These are phyloP conservation scores for Agapostemon virescens DNA, from an alignment of 2,888 invertebrate genomes.

Conservation along the genomic window DNA sequence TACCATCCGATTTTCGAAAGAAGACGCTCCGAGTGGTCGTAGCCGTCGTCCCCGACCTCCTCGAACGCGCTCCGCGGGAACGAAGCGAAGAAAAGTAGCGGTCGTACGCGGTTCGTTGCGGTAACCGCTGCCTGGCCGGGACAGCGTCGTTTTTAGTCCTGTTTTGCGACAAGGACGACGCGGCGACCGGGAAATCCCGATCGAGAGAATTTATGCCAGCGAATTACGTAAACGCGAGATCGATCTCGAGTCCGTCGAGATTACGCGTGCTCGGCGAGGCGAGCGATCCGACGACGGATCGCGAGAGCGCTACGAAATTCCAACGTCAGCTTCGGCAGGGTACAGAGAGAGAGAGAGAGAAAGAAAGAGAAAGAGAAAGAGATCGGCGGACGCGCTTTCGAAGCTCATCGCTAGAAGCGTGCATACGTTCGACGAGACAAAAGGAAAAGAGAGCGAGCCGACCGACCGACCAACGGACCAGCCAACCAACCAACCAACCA, in stretches of 20 bases:
- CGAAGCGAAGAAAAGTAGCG: no score
- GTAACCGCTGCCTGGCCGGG: no score
- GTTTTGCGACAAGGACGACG: background rate
- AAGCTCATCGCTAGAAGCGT: slow-evolving; percentile 6
- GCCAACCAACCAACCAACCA: slow-evolving; percentile 1
- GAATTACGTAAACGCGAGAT: background rate
- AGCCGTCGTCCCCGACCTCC: background rate
- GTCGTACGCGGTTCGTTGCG: background rate
- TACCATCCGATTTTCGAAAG: background rate
- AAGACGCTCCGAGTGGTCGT: background rate
- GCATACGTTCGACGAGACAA: slow-evolving; percentile 7
- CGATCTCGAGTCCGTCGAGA: background rate
- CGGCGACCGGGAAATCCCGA: background rate
- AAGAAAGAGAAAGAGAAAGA: no score
- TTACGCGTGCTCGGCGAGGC: background rate
- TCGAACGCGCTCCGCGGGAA: no score
- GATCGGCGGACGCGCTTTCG: slow-evolving; percentile 14
- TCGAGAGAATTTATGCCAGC: background rate
- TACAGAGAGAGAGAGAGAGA: no score
- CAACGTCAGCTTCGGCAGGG: background rate
- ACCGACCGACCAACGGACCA: background rate
- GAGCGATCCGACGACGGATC: background rate
- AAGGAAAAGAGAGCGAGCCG: background rate
- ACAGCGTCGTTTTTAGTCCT: background rate
- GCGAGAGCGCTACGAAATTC: background rate